Evolutionary conservation across 92 coral and sea anemone genomes (phyloP).

Genomic region (Umimayanthus chanpuru): DNA sequence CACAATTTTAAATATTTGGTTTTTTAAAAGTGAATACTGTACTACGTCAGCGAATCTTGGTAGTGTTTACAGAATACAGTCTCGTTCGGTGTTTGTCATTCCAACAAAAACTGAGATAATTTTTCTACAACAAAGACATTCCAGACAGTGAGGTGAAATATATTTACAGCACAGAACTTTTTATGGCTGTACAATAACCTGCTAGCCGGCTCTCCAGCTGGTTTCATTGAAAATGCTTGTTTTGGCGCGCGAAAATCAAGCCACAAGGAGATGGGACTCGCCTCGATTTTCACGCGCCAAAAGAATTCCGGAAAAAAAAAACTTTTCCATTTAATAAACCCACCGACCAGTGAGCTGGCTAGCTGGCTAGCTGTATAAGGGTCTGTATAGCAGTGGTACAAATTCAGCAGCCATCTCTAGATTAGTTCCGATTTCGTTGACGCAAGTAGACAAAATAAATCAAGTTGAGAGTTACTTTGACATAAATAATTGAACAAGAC

Average conservation of each 20-base stretch:
- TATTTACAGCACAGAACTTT: background rate
- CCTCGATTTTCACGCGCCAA: too few relatives aligned
- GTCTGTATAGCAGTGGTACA: too few relatives aligned
- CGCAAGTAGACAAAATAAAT: conserved; percentile 28
- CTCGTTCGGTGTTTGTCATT: background rate
- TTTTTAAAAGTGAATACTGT: background rate
- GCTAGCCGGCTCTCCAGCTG: too few relatives aligned
- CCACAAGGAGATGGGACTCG: too few relatives aligned
- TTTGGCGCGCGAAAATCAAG: too few relatives aligned
- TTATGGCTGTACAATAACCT: too few relatives aligned
- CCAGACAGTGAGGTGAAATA: background rate
- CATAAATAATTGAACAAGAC: background rate
- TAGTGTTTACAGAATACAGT: background rate
- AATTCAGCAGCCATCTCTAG: background rate
- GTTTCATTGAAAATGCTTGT: too few relatives aligned
- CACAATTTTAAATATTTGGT: background rate
- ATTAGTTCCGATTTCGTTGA: conserved; percentile 8
- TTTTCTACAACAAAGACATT: too few relatives aligned
- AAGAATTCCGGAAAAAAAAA: too few relatives aligned
- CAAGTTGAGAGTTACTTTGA: background rate
- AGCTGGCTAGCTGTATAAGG: too few relatives aligned
- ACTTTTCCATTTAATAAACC: too few relatives aligned
- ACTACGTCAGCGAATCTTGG: background rate
- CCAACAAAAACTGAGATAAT: background rate
- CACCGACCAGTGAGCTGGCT: too few relatives aligned